Percentiles rank a stretch among this genome's conserved stretches.
Evolutionary conservation across 2,888 invertebrate genomes (phyloP).

Genomic region (Plutella xylostella): DNA sequence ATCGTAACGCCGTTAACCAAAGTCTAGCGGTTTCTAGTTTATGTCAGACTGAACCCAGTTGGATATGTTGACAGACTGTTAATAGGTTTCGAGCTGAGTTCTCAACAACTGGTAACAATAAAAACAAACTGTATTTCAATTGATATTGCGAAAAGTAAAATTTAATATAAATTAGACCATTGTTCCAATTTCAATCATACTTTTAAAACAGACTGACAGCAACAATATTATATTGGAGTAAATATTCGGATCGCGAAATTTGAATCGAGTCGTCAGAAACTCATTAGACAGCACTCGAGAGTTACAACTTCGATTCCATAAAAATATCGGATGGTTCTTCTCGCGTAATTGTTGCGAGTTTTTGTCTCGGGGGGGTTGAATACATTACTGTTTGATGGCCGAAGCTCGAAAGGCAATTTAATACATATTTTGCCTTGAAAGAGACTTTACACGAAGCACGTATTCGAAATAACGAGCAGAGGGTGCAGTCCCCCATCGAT

Average conservation of each 20-base stretch:
- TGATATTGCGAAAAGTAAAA: too few species aligned
- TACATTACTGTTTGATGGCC: conserved; percentile 29
- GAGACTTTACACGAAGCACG: conserved; percentile 38
- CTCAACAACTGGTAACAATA: too few species aligned
- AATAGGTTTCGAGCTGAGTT: too few species aligned
- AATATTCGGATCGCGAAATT: conserved; percentile 18
- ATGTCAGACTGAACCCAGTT: too few species aligned
- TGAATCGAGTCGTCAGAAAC: conserved; percentile 17
- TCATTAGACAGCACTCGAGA: conserved; percentile 13
- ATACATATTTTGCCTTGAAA: conserved; percentile 44
- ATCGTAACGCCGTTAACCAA: too few species aligned
- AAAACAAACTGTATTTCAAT: too few species aligned
- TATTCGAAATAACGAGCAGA: conserved; percentile 48
- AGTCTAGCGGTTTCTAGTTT: too few species aligned
- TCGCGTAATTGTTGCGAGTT: neutral
- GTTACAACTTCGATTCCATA: neutral
- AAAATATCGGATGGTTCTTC: neutral
- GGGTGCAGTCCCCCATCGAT: conserved; percentile 29
- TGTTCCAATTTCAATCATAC: conserved; percentile 5
- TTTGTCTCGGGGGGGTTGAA: neutral
- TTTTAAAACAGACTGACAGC: neutral
- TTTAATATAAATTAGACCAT: too few species aligned
- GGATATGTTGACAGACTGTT: too few species aligned
- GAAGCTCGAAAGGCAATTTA: conserved; percentile 45
- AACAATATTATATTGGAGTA: conserved; percentile 12